Conservation (phyloP, 2,888 invertebrate species). For the Drosophila antonietae region DNA sequence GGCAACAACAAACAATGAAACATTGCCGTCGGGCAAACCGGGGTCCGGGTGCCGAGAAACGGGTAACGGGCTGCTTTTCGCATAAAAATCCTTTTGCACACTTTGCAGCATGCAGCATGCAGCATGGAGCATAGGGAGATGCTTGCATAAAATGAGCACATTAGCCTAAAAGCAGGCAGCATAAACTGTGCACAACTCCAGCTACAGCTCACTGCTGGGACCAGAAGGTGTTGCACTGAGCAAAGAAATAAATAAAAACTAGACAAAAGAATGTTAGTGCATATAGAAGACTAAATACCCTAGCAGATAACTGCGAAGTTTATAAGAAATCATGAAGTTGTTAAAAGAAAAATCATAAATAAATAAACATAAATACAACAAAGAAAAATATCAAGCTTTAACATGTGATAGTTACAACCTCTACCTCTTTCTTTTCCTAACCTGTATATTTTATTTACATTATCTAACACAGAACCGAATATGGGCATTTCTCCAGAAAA, state of each 20-base stretch:
- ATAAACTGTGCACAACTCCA: conserved; percentile 43
- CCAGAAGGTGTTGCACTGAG: conserved; percentile 51
- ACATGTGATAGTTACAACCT: too few species aligned
- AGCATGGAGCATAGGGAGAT: conserved; percentile 9
- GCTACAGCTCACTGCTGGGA: conserved; percentile 7
- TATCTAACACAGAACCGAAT: too few species aligned
- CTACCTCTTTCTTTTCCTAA: too few species aligned
- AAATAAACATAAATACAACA: too few species aligned
- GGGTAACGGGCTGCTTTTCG: conserved; percentile 12
- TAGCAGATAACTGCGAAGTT: neutral
- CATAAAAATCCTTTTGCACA: conserved; percentile 62
- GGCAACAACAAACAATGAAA: conserved; percentile 51
- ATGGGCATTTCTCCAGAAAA: too few species aligned
- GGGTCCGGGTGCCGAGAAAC: neutral
- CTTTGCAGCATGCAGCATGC: conserved; percentile 24
- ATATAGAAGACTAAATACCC: conserved; percentile 7
- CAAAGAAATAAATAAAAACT: conserved; percentile 42
- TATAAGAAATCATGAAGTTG: too few species aligned
- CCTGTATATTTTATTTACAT: too few species aligned
- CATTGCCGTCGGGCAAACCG: conserved; percentile 40
- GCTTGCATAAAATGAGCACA: conserved; percentile 68
- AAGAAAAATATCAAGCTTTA: too few species aligned
- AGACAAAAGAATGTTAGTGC: neutral
- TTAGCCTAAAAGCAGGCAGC: conserved; percentile 70
- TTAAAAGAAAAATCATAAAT: too few species aligned